phyloP scores from a whole-genome alignment of 2,888 invertebrate species.

The Andrena minutula region DNA sequence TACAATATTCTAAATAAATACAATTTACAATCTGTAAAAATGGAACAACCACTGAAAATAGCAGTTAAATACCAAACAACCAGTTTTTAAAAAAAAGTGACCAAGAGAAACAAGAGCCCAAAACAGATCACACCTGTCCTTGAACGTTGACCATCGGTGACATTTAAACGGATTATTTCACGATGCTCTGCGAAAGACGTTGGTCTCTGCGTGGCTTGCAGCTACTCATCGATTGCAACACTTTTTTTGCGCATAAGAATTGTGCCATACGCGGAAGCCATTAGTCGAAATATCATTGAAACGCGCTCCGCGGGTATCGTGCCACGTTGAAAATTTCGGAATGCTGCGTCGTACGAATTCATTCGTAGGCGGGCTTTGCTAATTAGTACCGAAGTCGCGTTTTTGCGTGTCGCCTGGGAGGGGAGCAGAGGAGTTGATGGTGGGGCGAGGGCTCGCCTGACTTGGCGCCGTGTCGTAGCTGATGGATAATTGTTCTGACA shows the following conservation, averaged over 20 bases:
- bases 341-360: slow-evolving; percentile 52
- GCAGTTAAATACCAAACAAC: no score
- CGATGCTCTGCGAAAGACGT: no score
- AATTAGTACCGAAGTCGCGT: slow-evolving; percentile 60
- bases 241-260: not conserved
- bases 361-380: slow-evolving; percentile 64
- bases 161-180: not conserved
- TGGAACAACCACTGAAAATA: no score
- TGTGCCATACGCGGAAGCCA: not conserved
- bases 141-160: no score
- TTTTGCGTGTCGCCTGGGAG: slow-evolving; percentile 43
- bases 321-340: slow-evolving; percentile 25
- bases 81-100: no score
- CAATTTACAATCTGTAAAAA: no score
- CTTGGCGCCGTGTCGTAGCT: slow-evolving; percentile 57
- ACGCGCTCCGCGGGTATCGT: not conserved
- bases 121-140: no score
- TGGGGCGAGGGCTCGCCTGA: slow-evolving; percentile 54
- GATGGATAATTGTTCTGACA: slow-evolving; percentile 56
- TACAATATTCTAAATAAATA: no score
- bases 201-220: no score
- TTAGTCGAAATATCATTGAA: not conserved
- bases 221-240: not conserved
- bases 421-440: slow-evolving; percentile 1
- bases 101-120: no score